These are phyloP conservation scores for Scaptodrosophila lebanonensis DNA, from an alignment of 1,140 invertebrate genomes.

Conservation along the genomic window DNA sequence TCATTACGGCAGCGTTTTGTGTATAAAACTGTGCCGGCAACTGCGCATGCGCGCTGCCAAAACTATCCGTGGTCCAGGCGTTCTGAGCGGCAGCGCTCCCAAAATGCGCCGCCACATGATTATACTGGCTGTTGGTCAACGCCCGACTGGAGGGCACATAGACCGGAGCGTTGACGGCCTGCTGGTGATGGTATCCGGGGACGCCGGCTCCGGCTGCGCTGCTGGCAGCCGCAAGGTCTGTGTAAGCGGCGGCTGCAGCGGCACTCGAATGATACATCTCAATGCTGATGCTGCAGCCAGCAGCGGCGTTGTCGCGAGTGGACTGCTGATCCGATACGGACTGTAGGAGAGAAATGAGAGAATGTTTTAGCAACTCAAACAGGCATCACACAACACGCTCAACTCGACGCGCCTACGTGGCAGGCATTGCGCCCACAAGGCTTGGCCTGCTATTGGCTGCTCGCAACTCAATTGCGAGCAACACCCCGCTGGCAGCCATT, in stretches of 20 bases:
- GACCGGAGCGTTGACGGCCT: constrained; percentile 77
- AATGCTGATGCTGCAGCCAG: constrained; percentile 33
- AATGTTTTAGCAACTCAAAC: not conserved
- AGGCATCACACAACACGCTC: not conserved
- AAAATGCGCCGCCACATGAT: constrained; percentile 73
- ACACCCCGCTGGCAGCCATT: too few relatives aligned
- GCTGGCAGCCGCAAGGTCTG: constrained; percentile 69
- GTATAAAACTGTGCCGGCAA: constrained; percentile 83
- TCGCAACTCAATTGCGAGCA: too few relatives aligned
- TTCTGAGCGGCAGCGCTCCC: constrained; percentile 76
- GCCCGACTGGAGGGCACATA: constrained; percentile 79
- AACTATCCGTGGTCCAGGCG: constrained; percentile 72
- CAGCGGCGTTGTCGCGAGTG: constrained; percentile 45
- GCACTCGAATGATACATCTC: constrained; percentile 75
- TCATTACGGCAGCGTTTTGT: constrained; percentile 84
- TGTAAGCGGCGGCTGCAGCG: constrained; percentile 58
- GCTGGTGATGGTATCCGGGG: constrained; percentile 66
- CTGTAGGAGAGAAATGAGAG: constrained; percentile 24
- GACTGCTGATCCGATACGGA: constrained; percentile 58
- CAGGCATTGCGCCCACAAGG: too few relatives aligned
- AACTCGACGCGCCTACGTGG: too few relatives aligned
- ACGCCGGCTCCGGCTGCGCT: constrained; percentile 70
- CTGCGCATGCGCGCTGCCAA: constrained; percentile 77
- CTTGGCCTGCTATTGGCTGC: too few relatives aligned
- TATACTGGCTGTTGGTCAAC: constrained; percentile 74